Evolutionary conservation across 1,140 invertebrate species (phyloP), one percentile per base, ranked within the genome.

Genomic region (Homalodisca vitripennis): DNA sequence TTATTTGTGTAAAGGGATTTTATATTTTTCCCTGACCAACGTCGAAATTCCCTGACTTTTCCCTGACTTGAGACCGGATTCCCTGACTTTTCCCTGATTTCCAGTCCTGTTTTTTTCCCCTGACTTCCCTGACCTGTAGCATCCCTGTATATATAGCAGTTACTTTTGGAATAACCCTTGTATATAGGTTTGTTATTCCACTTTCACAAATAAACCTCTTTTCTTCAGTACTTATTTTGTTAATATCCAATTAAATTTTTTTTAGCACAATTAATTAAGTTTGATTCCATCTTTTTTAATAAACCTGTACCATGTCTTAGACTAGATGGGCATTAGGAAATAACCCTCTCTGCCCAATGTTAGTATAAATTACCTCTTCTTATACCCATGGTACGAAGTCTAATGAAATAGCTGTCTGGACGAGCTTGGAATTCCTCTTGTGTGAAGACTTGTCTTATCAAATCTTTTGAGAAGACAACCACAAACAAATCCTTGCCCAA

Each of bases 381-480:
- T 46, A 85, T 84, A 26, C 90, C 90, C 77, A 92, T 84, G 46
- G 88, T 88, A 51, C 90, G 79, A 10, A 92, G 77, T 41, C 84
- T 81, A 34, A 87, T 80, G 72, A 92, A 92, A 74, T 89, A 90
- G 67, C 84, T 88, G 77, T 90, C 84, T 0, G 91, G 92, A 67
- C 92, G 79, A 0, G 86, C 89, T 71, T 89, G 86, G 73, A 86
- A 93, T 2, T 87, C 87, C 46, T 88, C 87, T 17, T 82, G 79
- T 0, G 79, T 79, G 32, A 92, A 83, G 3, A 91, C 83, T 71
- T 87, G 80, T 10, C 83, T 80, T 1, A 90, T 79, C 26, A 84
- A 67, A 17, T 84, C 82, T 63, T 82, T 82, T 0, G 86, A 86
- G 31, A 83, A 84, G 0, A 90, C 87, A 0, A 88, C 83, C 0